A percentile compares a stretch with the other conserved stretches of the same genome.
phyloP scores from a whole-genome alignment of 30 jellyfish, hydroid and myxozoan species.

The Clytia hemisphaerica region DNA sequence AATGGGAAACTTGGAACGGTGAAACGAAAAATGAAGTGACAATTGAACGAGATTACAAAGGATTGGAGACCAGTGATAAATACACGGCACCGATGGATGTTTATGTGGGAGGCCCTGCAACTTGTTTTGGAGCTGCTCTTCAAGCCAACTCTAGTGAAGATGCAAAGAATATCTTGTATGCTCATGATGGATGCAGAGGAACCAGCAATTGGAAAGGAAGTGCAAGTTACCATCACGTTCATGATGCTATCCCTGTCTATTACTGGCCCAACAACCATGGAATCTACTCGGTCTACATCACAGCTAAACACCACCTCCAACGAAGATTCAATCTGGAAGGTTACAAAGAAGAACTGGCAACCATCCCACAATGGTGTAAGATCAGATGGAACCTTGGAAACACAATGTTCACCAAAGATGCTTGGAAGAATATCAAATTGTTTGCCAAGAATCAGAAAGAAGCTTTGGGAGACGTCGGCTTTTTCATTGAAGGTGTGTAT shows the following conservation, averaged over 20 bases:
- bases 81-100: not conserved
- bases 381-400: not conserved
- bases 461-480: not conserved
- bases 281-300: not conserved
- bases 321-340: not conserved
- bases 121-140: not conserved
- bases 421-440: not conserved
- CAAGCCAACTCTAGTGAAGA: slow-evolving; percentile 10
- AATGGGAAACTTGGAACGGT: not conserved
- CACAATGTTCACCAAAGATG: not conserved
- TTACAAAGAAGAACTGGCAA: not conserved
- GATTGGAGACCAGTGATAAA: not conserved
- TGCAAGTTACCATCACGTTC: not conserved
- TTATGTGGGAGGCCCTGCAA: slow-evolving; percentile 9
- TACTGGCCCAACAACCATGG: slow-evolving; percentile 10
- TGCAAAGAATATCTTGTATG: not conserved
- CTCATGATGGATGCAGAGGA: not conserved
- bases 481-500: too few relatives aligned
- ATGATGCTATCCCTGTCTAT: not conserved
- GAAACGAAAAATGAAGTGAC: not conserved
- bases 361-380: not conserved
- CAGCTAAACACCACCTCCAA: not conserved
- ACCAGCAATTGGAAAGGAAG: slow-evolving; percentile 1
- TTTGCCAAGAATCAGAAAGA: not conserved
- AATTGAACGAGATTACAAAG: not conserved